Conservation (phyloP, 1,140 invertebrate species). For the Goniozus legneri region DNA sequence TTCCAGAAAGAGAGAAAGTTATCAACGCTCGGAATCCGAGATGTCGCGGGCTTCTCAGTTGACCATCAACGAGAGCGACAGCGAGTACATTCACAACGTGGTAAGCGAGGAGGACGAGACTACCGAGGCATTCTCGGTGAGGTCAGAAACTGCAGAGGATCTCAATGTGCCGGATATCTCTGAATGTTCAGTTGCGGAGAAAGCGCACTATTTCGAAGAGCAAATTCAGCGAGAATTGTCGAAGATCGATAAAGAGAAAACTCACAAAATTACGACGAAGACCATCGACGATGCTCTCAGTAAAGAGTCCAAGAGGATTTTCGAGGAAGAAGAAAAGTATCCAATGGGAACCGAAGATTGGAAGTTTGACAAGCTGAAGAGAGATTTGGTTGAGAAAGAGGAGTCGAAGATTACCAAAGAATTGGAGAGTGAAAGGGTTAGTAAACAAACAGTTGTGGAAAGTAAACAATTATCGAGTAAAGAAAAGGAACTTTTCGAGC, state of each 20-base stretch:
- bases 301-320: background rate
- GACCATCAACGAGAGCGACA: slow-evolving; percentile 47
- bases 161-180: slow-evolving; percentile 47
- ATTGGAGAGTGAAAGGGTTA: slow-evolving; percentile 4
- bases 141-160: slow-evolving; percentile 41
- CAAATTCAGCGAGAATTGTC: slow-evolving; percentile 48
- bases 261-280: slow-evolving; percentile 1
- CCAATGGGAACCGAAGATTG: no score
- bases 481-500: slow-evolving; percentile 4
- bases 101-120: slow-evolving; percentile 36
- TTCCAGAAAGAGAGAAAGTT: slow-evolving; percentile 44
- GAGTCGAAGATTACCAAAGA: no score
- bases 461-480: slow-evolving; percentile 12
- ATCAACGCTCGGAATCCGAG: slow-evolving; percentile 51
- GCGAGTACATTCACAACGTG: slow-evolving; percentile 40
- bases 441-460: background rate
- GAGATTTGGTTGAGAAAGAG: slow-evolving; percentile 4
- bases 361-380: slow-evolving; percentile 6
- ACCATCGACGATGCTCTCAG: background rate
- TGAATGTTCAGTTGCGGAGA: slow-evolving; percentile 51
- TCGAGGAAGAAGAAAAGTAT: slow-evolving; percentile 15
- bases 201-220: slow-evolving; percentile 52
- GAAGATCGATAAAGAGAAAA: slow-evolving; percentile 1
- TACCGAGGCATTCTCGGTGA: slow-evolving; percentile 26
- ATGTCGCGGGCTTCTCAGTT: slow-evolving; percentile 44